phyloP scores from a whole-genome alignment of 2,797 vertebrate genomes.

The Dendrocincla tyrannina region DNA sequence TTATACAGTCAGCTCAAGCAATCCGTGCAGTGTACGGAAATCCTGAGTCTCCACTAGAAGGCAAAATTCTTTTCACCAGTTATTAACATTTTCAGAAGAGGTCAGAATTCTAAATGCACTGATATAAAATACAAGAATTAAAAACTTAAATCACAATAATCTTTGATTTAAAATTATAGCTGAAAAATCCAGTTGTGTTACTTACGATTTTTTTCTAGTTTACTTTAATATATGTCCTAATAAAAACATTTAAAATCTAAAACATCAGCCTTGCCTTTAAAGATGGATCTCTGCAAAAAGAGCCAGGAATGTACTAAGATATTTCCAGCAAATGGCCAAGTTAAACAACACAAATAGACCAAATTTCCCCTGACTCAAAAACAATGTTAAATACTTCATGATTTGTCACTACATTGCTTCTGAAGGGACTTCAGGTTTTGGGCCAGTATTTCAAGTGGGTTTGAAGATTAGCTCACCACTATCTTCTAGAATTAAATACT shows the following conservation, averaged over 20 bases:
- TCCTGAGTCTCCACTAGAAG: background rate
- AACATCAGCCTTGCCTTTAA: background rate
- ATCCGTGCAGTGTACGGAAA: background rate
- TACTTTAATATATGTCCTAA: background rate
- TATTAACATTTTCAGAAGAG: background rate
- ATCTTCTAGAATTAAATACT: constrained; percentile 15
- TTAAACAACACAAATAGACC: constrained; percentile 37
- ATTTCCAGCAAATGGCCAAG: constrained; percentile 46
- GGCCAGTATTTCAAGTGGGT: constrained; percentile 7
- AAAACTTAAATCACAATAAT: background rate
- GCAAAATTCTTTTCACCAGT: background rate
- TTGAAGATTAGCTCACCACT: constrained; percentile 24
- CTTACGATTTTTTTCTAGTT: background rate
- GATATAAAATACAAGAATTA: background rate
- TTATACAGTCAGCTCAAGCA: background rate
- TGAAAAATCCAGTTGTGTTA: background rate
- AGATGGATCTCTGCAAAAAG: constrained; percentile 15
- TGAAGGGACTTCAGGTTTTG: constrained; percentile 32
- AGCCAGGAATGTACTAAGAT: constrained; percentile 25
- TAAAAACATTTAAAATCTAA: background rate
- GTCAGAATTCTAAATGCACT: background rate
- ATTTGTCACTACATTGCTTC: constrained; percentile 23
- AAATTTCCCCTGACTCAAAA: constrained; percentile 13
- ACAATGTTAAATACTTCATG: background rate
- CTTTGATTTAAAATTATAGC: background rate